These are phyloP conservation scores for Hippocampus barbouri DNA, from an alignment of 2,113 vertebrate species.

Conservation along the genomic window DNA sequence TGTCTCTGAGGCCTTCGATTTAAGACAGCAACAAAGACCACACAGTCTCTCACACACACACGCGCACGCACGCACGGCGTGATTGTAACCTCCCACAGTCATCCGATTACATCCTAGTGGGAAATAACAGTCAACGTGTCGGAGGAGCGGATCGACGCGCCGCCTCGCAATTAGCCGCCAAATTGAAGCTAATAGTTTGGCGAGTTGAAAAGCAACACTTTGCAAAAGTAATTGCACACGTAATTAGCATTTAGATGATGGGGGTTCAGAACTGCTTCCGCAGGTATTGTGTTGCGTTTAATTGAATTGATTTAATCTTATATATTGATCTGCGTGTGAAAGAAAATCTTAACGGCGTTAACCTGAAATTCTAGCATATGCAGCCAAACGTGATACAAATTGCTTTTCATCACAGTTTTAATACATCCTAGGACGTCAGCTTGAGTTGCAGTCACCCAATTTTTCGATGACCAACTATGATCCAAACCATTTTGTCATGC, in stretches of 20 bases:
- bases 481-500: too few relatives aligned
- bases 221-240: conserved; percentile 58
- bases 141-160: conserved; percentile 64
- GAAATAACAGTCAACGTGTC: conserved; percentile 67
- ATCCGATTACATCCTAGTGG: conserved; percentile 67
- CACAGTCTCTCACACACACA: not conserved
- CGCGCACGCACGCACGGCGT: not conserved
- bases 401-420: too few relatives aligned
- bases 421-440: too few relatives aligned
- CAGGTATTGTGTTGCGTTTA: conserved; percentile 19
- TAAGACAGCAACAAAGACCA: not conserved
- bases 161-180: conserved; percentile 64
- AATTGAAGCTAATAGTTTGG: conserved; percentile 62
- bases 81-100: conserved; percentile 23
- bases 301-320: conserved; percentile 5
- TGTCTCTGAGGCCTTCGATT: not conserved
- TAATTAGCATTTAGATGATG: conserved; percentile 58
- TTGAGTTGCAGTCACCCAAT: too few relatives aligned
- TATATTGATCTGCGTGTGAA: not conserved
- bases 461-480: too few relatives aligned
- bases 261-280: conserved; percentile 43
- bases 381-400: too few relatives aligned
- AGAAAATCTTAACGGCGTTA: not conserved
- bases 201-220: conserved; percentile 55
- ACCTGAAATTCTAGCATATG: not conserved